Base-by-base conservation (phyloP, 2,888 invertebrate genomes). In the Apamea crenata region DNA sequence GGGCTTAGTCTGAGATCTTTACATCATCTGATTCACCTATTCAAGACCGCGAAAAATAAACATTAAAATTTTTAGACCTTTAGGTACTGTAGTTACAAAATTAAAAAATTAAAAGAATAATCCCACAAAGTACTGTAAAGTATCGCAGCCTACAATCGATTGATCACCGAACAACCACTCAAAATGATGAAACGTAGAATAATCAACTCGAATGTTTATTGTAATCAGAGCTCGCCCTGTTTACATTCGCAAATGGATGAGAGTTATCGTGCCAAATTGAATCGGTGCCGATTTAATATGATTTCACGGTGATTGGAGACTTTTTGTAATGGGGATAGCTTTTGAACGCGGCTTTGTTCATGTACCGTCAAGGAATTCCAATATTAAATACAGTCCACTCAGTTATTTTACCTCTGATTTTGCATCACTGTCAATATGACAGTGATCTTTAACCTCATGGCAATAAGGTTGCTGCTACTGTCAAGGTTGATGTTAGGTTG, bases 221-320 rank as follows among this genome's bases (percentile, higher is more conserved):
- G 81, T 88, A 83, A 88, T 83, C 81, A 81, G 74, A 87, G 68
- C 67, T 47, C 44, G 76, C 68, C 50, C 56, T 83, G 75, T 89
- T 88, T 89, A 80, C 88, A 79, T 70, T 89, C 69, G 71, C 68
- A 80, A 89, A 89, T 85, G 79, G 81, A 88, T 88, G 61, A 68
- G 40, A 72, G 65, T 68, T 78, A 84, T 81, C 81, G 83, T 61
- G 70, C 66, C 40, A 80, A 81, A 87, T 89, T 72, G 69, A 84
- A 72, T 84, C 66, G 66, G 61, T 47, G 56, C 69, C 50, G 74
- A 67, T 87, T 81, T 81, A 79, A 77, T 76, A 78, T 66, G 73
- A 85, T 76, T 80, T 80, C 21, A 32, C 63, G 14, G 65, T 73
- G 74, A 75, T 74, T 79, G 74, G 63, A 8, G 47, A 70, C 21